Evolutionary conservation across 2,113 vertebrate genomes (phyloP), one percentile per base, ranked within the genome.

Genomic region (Oncorhynchus keta): DNA sequence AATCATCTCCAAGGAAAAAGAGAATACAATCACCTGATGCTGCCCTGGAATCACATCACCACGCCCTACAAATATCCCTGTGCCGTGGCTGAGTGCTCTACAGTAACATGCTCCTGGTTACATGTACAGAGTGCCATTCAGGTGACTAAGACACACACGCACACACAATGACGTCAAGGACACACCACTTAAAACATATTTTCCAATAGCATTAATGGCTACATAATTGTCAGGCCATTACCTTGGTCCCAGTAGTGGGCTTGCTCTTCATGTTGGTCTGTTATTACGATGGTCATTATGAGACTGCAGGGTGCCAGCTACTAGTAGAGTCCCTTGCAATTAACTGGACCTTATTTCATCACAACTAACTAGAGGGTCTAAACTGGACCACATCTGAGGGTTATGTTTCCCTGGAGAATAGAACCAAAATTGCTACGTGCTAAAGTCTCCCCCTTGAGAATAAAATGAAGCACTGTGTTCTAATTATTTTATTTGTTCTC

Each of bases 401-500:
- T 5, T 18, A 55, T 45, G 39, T 5, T 55, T 55, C 51, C 51
- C 51, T 16, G 16, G 18, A 55, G 51, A 55, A 55, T 16, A 55
- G 3, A 51, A 14, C 12, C n/a, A 57, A 32, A 49, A 72, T n/a
- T 49, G 45, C 12, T 64, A 5, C 61, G 48, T 11, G 28, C 30
- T 78, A 83, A 85, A 82, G 74, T 79, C 75, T 77, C 73, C 70
- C 75, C 32, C 68, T 69, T 64, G 70, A 70, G 68, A 74, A 64
- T 59, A 26, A 76, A 75, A 83, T 83, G 59, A 86, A 83, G 67
- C 30, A 73, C 39, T 73, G 59, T 45, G 76, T 78, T 83, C 3
- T 76, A 72, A 80, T 70, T 74, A 72, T 77, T 80, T 80, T 82
- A 82, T 83, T 80, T 76, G 77, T 62, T 83, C 76, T 32, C 26